phyloP scores from a whole-genome alignment of 2,113 vertebrate genomes.

The Stictonetta naevosa region DNA sequence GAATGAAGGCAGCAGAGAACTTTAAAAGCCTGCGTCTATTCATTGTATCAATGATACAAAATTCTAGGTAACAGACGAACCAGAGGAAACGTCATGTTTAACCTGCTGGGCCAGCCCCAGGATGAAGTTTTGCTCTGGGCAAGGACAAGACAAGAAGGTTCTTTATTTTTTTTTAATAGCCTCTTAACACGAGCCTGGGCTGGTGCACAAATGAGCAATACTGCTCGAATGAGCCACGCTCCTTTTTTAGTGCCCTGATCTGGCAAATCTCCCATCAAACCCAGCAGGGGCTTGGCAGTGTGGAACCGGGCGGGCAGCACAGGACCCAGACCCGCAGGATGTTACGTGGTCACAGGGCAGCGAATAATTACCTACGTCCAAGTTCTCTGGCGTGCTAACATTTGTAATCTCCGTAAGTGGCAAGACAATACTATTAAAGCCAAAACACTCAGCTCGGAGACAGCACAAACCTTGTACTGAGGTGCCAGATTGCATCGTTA shows the following conservation, averaged over 20 bases:
- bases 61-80: neutral
- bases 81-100: neutral
- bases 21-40: neutral
- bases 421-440: constrained; percentile 18
- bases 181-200: neutral
- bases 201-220: constrained; percentile 11
- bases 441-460: neutral
- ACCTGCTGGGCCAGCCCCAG: neutral
- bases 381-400: neutral
- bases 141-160: constrained; percentile 18
- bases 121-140: neutral
- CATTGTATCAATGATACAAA: neutral
- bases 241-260: constrained; percentile 16
- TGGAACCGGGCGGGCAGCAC: neutral
- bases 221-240: constrained; percentile 1
- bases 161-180: constrained; percentile 8
- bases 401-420: neutral
- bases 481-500: constrained; percentile 37
- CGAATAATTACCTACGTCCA: neutral
- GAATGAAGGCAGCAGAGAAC: constrained; percentile 34
- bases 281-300: constrained; percentile 6
- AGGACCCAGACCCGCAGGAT: neutral
- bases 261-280: constrained; percentile 29
- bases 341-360: neutral
- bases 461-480: neutral